These are phyloP conservation scores for Salvelinus sp. DNA, from an alignment of 2,113 vertebrate species.

Conservation along the genomic window DNA sequence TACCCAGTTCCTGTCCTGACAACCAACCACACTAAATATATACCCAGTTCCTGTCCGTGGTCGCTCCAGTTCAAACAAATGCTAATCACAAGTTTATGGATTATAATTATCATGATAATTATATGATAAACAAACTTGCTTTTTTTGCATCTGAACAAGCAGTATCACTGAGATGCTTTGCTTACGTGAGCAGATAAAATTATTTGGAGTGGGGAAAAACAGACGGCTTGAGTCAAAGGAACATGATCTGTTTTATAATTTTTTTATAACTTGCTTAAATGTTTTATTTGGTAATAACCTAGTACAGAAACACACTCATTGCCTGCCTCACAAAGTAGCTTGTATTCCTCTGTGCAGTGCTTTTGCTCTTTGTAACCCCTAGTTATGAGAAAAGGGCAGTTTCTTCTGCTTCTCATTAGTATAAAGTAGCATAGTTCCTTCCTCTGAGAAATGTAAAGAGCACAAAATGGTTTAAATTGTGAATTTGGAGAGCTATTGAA, in stretches of 20 bases:
- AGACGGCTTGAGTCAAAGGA: neutral
- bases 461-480: slow-evolving; percentile 20
- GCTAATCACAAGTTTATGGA: slow-evolving; percentile 35
- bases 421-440: slow-evolving; percentile 35
- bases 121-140: neutral
- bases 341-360: slow-evolving; percentile 12
- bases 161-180: slow-evolving; percentile 3
- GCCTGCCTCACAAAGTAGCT: slow-evolving; percentile 11
- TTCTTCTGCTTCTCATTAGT: slow-evolving; percentile 50
- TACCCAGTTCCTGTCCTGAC: too few species aligned
- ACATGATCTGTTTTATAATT: neutral
- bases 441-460: slow-evolving; percentile 26
- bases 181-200: slow-evolving; percentile 7
- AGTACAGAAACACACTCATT: slow-evolving; percentile 17
- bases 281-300: slow-evolving; percentile 25
- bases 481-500: neutral
- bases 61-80: slow-evolving; percentile 31
- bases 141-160: slow-evolving; percentile 1
- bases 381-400: slow-evolving; percentile 15
- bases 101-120: slow-evolving; percentile 32
- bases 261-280: slow-evolving; percentile 6
- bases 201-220: neutral
- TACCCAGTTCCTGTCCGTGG: neutral
- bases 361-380: slow-evolving; percentile 37
- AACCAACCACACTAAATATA: too few species aligned